Conservation (phyloP, 1,140 invertebrate species). For the Drosophila serrata region DNA sequence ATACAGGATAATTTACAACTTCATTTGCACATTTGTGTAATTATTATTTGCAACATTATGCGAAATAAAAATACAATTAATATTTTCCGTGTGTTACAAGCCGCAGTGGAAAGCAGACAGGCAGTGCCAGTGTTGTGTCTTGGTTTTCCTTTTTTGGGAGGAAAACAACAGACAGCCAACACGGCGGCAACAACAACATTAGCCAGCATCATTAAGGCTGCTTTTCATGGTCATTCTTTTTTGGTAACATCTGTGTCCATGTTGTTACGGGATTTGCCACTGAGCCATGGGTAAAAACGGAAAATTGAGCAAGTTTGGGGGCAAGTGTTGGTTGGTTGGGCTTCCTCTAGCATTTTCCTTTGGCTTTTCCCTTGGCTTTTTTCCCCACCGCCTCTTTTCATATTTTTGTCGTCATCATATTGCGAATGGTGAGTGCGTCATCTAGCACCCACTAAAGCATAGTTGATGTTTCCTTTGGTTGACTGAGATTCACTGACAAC, state of each 20-base stretch:
- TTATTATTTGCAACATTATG: slow-evolving; percentile 84
- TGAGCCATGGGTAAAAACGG: slow-evolving; percentile 44
- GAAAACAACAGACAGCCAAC: slow-evolving; percentile 57
- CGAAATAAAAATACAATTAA: slow-evolving; percentile 85
- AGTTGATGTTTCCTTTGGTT: slow-evolving; percentile 48
- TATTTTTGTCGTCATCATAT: slow-evolving; percentile 69
- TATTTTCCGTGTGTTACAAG: slow-evolving; percentile 70
- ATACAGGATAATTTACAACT: slow-evolving; percentile 84
- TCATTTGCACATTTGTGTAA: slow-evolving; percentile 85
- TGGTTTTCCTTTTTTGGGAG: slow-evolving; percentile 22
- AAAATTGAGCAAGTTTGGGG: slow-evolving; percentile 26
- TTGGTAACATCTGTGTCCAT: slow-evolving; percentile 84
- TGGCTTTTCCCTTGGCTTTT: too few species aligned
- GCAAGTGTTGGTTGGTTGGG: slow-evolving; percentile 21
- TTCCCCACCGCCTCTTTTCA: background rate
- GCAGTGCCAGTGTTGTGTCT: slow-evolving; percentile 13
- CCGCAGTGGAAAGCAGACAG: slow-evolving; percentile 40
- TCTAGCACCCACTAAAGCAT: slow-evolving; percentile 82
- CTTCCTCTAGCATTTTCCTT: slow-evolving; percentile 21
- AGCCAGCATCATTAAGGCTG: slow-evolving; percentile 85
- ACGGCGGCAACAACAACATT: slow-evolving; percentile 66
- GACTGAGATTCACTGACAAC: slow-evolving; percentile 52
- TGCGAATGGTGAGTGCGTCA: slow-evolving; percentile 71
- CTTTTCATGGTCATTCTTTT: slow-evolving; percentile 85
- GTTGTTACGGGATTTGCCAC: slow-evolving; percentile 74